Conservation (phyloP, 2,113 vertebrate genomes). For the Motacilla alba region DNA sequence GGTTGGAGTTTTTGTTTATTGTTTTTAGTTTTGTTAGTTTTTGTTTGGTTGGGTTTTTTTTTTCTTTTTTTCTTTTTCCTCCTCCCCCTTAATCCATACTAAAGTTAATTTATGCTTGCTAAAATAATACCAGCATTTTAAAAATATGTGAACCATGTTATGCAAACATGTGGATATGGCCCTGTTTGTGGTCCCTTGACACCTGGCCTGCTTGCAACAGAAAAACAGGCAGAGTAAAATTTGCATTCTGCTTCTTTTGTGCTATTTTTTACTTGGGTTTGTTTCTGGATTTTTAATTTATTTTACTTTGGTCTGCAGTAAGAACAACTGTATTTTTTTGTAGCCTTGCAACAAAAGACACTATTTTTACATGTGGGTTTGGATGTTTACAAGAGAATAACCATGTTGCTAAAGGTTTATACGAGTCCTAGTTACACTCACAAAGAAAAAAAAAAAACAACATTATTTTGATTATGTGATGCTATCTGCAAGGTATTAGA, state of each 20-base stretch:
- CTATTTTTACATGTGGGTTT: not conserved
- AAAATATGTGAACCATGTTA: not conserved
- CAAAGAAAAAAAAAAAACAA: not conserved
- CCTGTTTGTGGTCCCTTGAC: not conserved
- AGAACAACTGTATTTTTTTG: not conserved
- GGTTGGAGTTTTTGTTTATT: too few relatives aligned
- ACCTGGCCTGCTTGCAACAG: not conserved
- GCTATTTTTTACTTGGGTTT: not conserved
- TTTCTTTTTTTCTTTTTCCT: not conserved
- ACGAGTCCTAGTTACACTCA: not conserved
- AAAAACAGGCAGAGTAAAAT: not conserved
- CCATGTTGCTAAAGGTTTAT: not conserved
- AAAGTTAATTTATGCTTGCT: not conserved
- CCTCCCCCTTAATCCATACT: not conserved
- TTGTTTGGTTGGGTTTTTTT: too few relatives aligned
- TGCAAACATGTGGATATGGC: not conserved
- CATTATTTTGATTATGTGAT: not conserved
- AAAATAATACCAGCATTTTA: not conserved
- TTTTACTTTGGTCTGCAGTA: not conserved
- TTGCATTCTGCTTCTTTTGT: not conserved
- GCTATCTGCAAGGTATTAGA: not conserved
- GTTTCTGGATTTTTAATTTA: not conserved
- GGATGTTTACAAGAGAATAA: not conserved
- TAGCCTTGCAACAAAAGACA: not conserved
- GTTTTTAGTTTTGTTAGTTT: too few relatives aligned